A percentile compares a stretch with the other conserved stretches of the same genome.
Evolutionary conservation across 2,113 vertebrate species (phyloP).

Genomic region (Neolamprologus toae): DNA sequence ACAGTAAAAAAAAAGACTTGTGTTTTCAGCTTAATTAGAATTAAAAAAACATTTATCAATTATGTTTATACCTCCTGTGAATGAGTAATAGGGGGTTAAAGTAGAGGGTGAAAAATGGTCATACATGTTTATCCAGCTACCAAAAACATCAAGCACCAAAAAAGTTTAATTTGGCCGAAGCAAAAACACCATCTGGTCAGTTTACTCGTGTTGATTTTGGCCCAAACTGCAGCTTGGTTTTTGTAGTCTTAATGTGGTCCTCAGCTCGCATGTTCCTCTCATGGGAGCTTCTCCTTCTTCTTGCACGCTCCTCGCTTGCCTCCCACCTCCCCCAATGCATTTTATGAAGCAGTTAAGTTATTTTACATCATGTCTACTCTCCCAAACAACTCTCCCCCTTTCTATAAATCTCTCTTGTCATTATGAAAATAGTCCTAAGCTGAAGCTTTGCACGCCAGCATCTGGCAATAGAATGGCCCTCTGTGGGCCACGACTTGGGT

Average conservation of each 20-base stretch:
- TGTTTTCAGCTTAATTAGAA: neutral
- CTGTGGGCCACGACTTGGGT: slow-evolving; percentile 16
- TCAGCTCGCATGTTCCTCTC: slow-evolving; percentile 19
- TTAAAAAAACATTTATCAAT: neutral
- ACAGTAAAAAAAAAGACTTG: neutral
- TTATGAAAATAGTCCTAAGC: slow-evolving; percentile 53
- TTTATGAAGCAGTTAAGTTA: slow-evolving; percentile 64
- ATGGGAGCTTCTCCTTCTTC: slow-evolving; percentile 37
- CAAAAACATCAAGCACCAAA: slow-evolving; percentile 41
- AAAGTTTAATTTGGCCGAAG: slow-evolving; percentile 32
- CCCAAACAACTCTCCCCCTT: slow-evolving; percentile 26
- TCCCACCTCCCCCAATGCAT: neutral
- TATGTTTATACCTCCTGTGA: neutral
- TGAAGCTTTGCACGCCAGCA: slow-evolving; percentile 47
- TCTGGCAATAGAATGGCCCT: slow-evolving; percentile 46
- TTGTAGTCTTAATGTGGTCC: slow-evolving; percentile 36
- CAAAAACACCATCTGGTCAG: slow-evolving; percentile 33
- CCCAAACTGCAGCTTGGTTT: slow-evolving; percentile 22
- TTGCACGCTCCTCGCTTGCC: neutral
- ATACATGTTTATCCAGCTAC: neutral
- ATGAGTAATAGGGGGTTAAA: neutral
- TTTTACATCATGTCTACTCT: slow-evolving; percentile 63
- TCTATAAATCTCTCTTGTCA: slow-evolving; percentile 57
- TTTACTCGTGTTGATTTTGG: slow-evolving; percentile 59
- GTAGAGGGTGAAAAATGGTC: neutral